Percentiles rank a stretch among this genome's conserved stretches.
These are phyloP conservation scores for Alethe diademata DNA, from an alignment of 2,113 vertebrate genomes.

Conservation along the genomic window DNA sequence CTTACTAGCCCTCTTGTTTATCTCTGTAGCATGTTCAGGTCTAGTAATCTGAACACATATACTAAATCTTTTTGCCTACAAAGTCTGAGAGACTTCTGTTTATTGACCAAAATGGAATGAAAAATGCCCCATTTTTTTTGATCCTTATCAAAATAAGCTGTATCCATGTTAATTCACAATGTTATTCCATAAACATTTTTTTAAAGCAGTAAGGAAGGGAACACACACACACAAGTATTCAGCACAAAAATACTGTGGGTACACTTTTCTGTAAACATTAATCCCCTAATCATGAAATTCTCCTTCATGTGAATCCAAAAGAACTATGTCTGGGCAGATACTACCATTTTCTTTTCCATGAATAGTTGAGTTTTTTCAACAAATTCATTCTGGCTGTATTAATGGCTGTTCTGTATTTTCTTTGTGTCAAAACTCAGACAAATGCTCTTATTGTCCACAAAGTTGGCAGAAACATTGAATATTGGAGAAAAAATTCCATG, in stretches of 20 bases:
- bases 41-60: background rate
- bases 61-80: background rate
- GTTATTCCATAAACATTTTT: background rate
- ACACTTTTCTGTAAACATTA: background rate
- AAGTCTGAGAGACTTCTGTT: background rate
- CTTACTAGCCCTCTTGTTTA: background rate
- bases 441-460: constrained; percentile 43
- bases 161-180: background rate
- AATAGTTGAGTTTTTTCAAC: background rate
- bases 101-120: background rate
- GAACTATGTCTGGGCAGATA: constrained; percentile 9
- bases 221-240: background rate
- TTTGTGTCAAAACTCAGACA: constrained; percentile 49
- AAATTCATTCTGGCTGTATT: constrained; percentile 11
- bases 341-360: constrained; percentile 12
- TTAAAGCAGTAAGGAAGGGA: background rate
- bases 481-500: constrained; percentile 44
- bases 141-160: constrained; percentile 22
- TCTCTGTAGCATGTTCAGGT: background rate
- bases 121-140: background rate
- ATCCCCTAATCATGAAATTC: background rate
- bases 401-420: constrained; percentile 35
- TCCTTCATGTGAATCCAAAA: constrained; percentile 18
- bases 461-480: constrained; percentile 37
- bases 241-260: background rate